These are phyloP conservation scores for Aurelia aurita DNA, from an alignment of 30 jellyfish, hydroid and myxozoan species.

Conservation along the genomic window DNA sequence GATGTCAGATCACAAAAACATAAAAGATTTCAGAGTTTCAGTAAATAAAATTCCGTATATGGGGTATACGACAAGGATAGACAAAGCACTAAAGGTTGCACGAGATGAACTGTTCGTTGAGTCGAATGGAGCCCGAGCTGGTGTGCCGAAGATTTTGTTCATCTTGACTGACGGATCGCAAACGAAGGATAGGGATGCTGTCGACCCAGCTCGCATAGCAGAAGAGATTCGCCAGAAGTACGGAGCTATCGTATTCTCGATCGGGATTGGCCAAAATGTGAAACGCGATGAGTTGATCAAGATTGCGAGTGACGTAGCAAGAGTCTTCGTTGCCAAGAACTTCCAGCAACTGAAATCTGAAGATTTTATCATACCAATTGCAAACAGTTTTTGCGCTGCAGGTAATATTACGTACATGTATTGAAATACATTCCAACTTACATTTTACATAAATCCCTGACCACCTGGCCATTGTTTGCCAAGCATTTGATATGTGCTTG, in stretches of 20 bases:
- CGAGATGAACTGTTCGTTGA: slow-evolving; percentile 33
- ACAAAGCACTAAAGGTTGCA: slow-evolving; percentile 57
- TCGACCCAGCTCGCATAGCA: slow-evolving; percentile 67
- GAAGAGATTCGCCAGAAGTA: slow-evolving; percentile 54
- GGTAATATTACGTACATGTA: background rate
- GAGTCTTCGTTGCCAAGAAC: slow-evolving; percentile 68
- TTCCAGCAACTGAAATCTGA: slow-evolving; percentile 63
- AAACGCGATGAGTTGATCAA: slow-evolving; percentile 68
- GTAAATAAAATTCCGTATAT: slow-evolving; percentile 47
- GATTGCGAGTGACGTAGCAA: slow-evolving; percentile 56
- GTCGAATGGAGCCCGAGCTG: slow-evolving; percentile 56
- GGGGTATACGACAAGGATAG: slow-evolving; percentile 75
- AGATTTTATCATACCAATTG: slow-evolving; percentile 41
- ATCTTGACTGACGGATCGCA: slow-evolving; percentile 75
- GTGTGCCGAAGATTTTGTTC: slow-evolving; percentile 44
- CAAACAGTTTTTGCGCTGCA: slow-evolving; percentile 17
- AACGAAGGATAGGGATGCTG: slow-evolving; percentile 69
- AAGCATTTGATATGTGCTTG: too few relatives aligned
- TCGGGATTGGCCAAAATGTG: slow-evolving; percentile 84
- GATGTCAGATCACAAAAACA: slow-evolving; percentile 22
- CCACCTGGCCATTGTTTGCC: too few relatives aligned
- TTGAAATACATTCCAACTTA: too few relatives aligned
- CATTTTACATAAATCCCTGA: too few relatives aligned
- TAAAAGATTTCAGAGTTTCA: slow-evolving; percentile 16
- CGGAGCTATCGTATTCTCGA: slow-evolving; percentile 61